A percentile compares a stretch with the other conserved stretches of the same genome.
Evolutionary conservation across 2,113 vertebrate species (phyloP).

Genomic region (Dryoscopus gambensis): DNA sequence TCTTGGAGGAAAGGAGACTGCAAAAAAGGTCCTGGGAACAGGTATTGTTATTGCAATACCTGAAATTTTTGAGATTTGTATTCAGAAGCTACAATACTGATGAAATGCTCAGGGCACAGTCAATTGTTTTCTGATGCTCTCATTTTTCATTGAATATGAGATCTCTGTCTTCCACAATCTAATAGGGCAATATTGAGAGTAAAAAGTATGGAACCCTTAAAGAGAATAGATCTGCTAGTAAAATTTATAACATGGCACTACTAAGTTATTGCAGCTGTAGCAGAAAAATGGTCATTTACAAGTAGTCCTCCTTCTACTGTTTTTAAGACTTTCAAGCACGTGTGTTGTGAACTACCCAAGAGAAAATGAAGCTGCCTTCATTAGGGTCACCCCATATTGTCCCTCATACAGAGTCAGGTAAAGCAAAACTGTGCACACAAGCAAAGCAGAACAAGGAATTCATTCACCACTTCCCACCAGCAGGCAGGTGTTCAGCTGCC

Average conservation of each 20-base stretch:
- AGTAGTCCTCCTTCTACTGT: not conserved
- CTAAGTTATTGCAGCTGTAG: not conserved
- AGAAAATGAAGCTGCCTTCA: not conserved
- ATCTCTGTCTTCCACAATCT: not conserved
- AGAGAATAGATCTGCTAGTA: not conserved
- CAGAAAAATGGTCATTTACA: not conserved
- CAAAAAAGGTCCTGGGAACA: not conserved
- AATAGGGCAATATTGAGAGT: not conserved
- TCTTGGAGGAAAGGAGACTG: not conserved
- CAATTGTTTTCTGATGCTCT: not conserved
- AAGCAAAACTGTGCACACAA: rapidly evolving
- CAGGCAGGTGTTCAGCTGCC: not conserved
- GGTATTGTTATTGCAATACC: not conserved
- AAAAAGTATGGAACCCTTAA: not conserved
- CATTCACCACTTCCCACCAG: not conserved
- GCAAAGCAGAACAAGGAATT: not conserved
- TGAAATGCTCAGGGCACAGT: not conserved
- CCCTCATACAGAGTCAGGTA: not conserved
- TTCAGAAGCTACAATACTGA: not conserved
- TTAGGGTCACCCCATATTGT: not conserved
- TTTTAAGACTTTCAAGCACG: not conserved
- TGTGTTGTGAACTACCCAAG: not conserved
- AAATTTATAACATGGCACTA: not conserved
- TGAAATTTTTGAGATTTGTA: not conserved
- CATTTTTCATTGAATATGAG: not conserved